Percentiles rank a stretch among this genome's conserved stretches.
Evolutionary conservation across 2,888 invertebrate species (phyloP).

Genomic region (Epinotia ramella): DNA sequence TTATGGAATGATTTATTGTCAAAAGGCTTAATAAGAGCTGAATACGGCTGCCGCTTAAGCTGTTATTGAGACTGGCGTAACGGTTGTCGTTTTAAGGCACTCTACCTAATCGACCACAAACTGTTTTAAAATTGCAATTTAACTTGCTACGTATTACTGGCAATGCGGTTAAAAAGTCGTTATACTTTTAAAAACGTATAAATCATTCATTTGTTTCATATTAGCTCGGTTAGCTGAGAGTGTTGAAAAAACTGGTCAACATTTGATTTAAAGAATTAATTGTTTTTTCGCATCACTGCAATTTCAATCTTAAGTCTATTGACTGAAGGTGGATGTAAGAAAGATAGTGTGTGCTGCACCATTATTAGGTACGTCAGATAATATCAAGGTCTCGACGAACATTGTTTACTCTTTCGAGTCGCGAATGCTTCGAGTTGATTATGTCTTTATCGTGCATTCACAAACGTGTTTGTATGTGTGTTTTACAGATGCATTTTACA

Average conservation of each 20-base stretch:
- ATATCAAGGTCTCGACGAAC: conserved; percentile 15
- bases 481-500: not conserved
- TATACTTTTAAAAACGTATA: not conserved
- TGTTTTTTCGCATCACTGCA: too few species aligned
- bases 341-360: not conserved
- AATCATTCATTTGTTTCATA: conserved; percentile 9
- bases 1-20: not conserved
- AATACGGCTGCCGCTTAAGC: conserved; percentile 1
- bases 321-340: not conserved
- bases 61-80: not conserved
- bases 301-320: not conserved
- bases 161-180: conserved; percentile 24
- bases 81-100: conserved; percentile 13
- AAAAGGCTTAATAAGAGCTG: not conserved
- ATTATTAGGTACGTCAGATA: not conserved
- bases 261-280: not conserved
- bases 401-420: conserved; percentile 19
- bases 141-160: conserved; percentile 21
- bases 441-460: conserved; percentile 13
- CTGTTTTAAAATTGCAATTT: conserved; percentile 21
- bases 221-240: not conserved
- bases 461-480: conserved; percentile 2
- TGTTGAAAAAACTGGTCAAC: conserved; percentile 12
- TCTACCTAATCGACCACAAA: conserved; percentile 24
- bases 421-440: conserved; percentile 12